Base-by-base conservation (phyloP, 2,888 invertebrate genomes). In the Tetanocera ferruginea region DNA sequence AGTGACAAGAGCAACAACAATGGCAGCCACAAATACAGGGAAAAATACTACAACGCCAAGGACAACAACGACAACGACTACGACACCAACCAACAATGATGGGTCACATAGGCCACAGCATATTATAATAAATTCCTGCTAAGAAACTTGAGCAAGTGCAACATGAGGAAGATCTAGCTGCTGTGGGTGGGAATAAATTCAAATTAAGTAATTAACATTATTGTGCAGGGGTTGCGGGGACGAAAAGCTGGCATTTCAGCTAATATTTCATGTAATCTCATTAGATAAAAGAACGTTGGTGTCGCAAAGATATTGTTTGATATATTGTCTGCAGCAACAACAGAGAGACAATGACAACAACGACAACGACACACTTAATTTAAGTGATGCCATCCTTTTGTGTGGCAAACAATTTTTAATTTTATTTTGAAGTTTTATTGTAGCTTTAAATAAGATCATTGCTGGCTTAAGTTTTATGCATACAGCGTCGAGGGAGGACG, bases 181-280 rank as follows among this genome's bases (percentile, higher is more conserved):
- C 76, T 60, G 76, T 66, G 31, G 31, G 34, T 17, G 60, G 43
- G 55, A 75, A 78, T 78, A 78, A 85, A 87, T 86, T 85, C 85
- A 87, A 87, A 87, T 87, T 87, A 87, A 87, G 87, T 87, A 88
- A 87, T 87, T 88, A 87, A 84, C 82, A 81, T 80, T 79, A 66
- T 79, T 73, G 64, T 60, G 67, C 57, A 70, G 51, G 69, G 51
- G 69, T 14, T n/a, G 19, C 0, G 19, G 62, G 64, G n/a, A 8
- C 17, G 11, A 43, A 23, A 51, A 28, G 25, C 62, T 14, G 28
- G 25, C 25, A 43, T 57, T 67, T 55, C 23, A 34, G 70, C 70
- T 76, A 70, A 70, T 76, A 62, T 66, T 77, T 77, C 57, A 34
- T 77, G 66, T 66, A 72, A 77, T 72, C 72, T 72, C 55, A 64